These are phyloP conservation scores for Blastobasis adustella DNA, from an alignment of 2,888 invertebrate species.

Conservation along the genomic window DNA sequence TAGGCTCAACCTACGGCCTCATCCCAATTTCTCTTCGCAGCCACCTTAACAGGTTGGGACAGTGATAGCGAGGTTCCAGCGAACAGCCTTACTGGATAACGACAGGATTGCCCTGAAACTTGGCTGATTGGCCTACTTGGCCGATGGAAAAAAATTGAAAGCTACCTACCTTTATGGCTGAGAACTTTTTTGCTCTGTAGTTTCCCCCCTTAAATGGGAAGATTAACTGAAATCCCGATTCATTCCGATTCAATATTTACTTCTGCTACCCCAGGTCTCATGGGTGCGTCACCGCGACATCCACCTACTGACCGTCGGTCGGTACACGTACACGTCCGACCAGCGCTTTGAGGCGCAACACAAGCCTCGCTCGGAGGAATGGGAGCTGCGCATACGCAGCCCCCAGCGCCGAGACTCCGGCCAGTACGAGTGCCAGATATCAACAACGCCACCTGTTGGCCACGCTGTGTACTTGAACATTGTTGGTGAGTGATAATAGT, in stretches of 20 bases:
- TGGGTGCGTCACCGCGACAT: constrained; percentile 95
- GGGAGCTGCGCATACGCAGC: constrained; percentile 81
- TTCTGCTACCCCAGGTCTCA: constrained; percentile 78
- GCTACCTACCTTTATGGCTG: no score
- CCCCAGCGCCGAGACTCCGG: constrained; percentile 89
- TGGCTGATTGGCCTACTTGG: no score
- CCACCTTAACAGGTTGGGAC: no score
- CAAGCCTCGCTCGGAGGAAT: constrained; percentile 90
- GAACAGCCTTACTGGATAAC: no score
- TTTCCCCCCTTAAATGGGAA: no score
- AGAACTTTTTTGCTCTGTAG: no score
- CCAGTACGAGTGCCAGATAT: constrained; percentile 94
- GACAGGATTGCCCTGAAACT: no score
- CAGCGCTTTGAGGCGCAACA: constrained; percentile 88
- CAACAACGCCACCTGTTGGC: constrained; percentile 91
- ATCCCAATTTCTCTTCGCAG: no score
- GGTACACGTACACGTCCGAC: constrained; percentile 90
- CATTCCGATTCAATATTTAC: background rate
- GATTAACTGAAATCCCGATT: background rate
- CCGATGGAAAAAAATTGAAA: no score
- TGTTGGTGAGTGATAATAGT: constrained; percentile 79
- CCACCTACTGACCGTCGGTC: constrained; percentile 90
- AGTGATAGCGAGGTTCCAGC: no score
- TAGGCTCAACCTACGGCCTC: no score
- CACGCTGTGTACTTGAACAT: constrained; percentile 87